Base-by-base conservation (phyloP, 2,888 invertebrate genomes). In the Carpatolechia fugitivella region DNA sequence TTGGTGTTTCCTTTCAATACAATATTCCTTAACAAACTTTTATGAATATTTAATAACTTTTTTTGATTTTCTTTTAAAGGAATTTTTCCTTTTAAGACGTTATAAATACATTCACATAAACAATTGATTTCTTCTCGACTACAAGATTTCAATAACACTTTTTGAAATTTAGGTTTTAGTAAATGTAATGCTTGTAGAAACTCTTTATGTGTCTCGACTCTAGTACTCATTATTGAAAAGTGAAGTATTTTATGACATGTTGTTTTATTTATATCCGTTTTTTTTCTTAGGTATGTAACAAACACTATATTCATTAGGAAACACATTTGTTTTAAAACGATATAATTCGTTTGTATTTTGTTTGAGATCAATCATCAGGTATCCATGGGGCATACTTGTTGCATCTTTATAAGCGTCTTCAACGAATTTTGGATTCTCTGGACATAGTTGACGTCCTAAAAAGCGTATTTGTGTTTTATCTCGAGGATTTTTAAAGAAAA, bases 401-500 rank as follows among this genome's bases (percentile, higher is more conserved):
- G 65, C 66, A 62, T 70, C 64, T 56, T 31, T 68, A 40, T 66
- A 66, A 0, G 65, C 60, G 40, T 68, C 68, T 59, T 68, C 64
- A 31, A 68, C 58, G 54, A 60, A 66, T 51, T 65, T 66, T 11
- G 57, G 0, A 50, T 66, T 65, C 47, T 67, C 65, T 8, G 66
- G 70, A 16, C 38, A 58, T 8, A 70, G 57, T 57, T 68, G 65
- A 30, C 67, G 62, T 10, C 59, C 56, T 31, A 68, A 52, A 52
- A 58, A 57, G 10, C 61, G 56, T 38, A 68, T 65, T 62, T 66
- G 65, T 11, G 65, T 66, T 63, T 60, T 62, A 48, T 64, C 65
- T 14, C 63, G 54, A 14, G 64, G 67, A 41, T 68, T 67, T 63
- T 69, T 63, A 52, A 68, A 65, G 57, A 64, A 67, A 36, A 68